phyloP scores from a whole-genome alignment of 2,888 invertebrate genomes.

The Lathronympha strigana region DNA sequence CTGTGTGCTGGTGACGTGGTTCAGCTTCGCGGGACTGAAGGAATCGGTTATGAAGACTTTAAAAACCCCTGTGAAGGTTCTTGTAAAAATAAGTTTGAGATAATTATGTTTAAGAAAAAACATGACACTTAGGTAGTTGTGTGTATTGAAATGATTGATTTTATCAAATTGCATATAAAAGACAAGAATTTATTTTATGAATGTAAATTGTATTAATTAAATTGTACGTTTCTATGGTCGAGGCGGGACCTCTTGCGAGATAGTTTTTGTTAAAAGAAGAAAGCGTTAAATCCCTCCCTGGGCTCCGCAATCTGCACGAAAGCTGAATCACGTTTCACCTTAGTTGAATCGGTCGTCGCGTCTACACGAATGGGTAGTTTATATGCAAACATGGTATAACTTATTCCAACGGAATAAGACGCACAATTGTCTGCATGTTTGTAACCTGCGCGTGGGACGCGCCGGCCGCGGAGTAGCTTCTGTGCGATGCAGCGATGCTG shows the following conservation, averaged over 20 bases:
- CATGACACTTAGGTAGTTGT: background rate
- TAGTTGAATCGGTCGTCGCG: slow-evolving; percentile 3
- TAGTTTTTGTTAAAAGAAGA: background rate
- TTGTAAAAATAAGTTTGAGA: background rate
- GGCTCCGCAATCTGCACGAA: slow-evolving; percentile 7
- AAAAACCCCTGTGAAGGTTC: too few species aligned
- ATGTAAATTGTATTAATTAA: background rate
- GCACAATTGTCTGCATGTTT: slow-evolving; percentile 19
- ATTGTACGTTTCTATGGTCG: background rate
- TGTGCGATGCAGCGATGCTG: slow-evolving; percentile 11
- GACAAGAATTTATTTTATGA: too few species aligned
- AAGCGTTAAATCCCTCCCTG: background rate
- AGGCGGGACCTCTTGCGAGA: slow-evolving; percentile 12
- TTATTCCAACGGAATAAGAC: slow-evolving; percentile 24
- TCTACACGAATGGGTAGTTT: background rate
- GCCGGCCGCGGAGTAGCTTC: background rate
- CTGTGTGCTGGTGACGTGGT: slow-evolving; percentile 1
- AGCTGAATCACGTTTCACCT: slow-evolving; percentile 14
- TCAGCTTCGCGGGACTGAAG: background rate
- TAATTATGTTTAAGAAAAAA: slow-evolving; percentile 3
- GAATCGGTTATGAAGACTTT: background rate
- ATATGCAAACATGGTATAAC: slow-evolving; percentile 22
- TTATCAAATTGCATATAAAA: background rate
- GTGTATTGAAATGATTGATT: background rate
- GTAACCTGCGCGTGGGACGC: background rate